Conservation (phyloP, 2,113 vertebrate species). For the Falcunculus frontatus region DNA sequence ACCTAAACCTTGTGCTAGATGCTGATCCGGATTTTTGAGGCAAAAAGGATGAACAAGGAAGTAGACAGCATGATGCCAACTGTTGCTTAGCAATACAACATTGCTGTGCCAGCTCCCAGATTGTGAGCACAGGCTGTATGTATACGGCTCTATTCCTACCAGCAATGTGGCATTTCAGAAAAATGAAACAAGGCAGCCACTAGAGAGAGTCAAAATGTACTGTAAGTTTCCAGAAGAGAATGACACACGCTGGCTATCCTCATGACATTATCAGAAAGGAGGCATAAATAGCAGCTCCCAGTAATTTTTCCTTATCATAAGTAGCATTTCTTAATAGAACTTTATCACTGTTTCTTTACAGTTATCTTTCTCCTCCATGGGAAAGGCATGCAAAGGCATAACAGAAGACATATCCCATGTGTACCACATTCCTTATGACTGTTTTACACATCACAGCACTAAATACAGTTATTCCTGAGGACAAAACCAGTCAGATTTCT, state of each 20-base stretch:
- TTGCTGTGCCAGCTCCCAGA: slow-evolving; percentile 9
- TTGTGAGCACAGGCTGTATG: slow-evolving; percentile 11
- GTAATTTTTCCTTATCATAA: neutral
- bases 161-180: slow-evolving; percentile 30
- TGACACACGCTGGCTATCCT: neutral
- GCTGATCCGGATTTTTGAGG: neutral
- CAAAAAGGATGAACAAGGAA: neutral
- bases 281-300: neutral
- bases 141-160: neutral
- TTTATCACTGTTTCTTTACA: neutral
- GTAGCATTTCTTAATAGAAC: neutral
- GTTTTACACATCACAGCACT: neutral
- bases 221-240: neutral
- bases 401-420: neutral
- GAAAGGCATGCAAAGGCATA: neutral
- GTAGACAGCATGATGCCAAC: neutral
- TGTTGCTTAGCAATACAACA: slow-evolving; percentile 41
- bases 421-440: neutral
- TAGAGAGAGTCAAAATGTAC: neutral
- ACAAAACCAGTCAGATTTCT: neutral
- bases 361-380: neutral
- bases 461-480: neutral
- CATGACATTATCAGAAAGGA: neutral
- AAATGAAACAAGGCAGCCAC: neutral
- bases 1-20: neutral